phyloP scores from a whole-genome alignment of 2,888 invertebrate genomes.

The Xestoiulus laeticollis region DNA sequence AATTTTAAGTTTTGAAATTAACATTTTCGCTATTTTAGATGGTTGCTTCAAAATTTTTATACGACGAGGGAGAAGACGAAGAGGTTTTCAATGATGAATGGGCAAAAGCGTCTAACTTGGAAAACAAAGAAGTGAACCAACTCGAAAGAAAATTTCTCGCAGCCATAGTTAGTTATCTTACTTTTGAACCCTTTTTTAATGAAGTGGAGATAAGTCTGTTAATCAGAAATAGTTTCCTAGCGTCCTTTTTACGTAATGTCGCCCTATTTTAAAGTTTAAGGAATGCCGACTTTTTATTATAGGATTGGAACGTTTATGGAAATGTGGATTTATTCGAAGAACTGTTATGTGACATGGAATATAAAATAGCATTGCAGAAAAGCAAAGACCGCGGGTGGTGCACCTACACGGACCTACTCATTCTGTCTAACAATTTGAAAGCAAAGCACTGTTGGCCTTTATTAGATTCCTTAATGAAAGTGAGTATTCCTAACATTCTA shows the following conservation, averaged over 20 bases:
- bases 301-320: constrained; percentile 90
- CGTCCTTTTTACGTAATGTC: not conserved
- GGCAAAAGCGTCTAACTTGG: constrained; percentile 84
- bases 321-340: constrained; percentile 78
- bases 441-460: constrained; percentile 61
- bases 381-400: constrained; percentile 79
- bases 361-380: constrained; percentile 77
- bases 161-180: constrained; percentile 75
- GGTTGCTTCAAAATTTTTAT: constrained; percentile 95
- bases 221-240: too few relatives aligned
- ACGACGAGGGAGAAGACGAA: constrained; percentile 91
- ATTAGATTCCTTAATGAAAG: constrained; percentile 67
- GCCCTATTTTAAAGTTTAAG: not conserved
- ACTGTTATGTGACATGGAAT: constrained; percentile 76
- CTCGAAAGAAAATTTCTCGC: constrained; percentile 87
- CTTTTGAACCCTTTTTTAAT: not conserved
- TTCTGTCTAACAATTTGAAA: constrained; percentile 67
- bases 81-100: constrained; percentile 92
- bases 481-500: too few relatives aligned
- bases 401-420: constrained; percentile 80
- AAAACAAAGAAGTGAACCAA: constrained; percentile 77
- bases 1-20: not conserved
- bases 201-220: not conserved
- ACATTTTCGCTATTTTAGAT: constrained; percentile 71
- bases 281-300: constrained; percentile 15